phyloP scores from a whole-genome alignment of 2,797 vertebrate genomes.

The Sebastes vulpes region DNA sequence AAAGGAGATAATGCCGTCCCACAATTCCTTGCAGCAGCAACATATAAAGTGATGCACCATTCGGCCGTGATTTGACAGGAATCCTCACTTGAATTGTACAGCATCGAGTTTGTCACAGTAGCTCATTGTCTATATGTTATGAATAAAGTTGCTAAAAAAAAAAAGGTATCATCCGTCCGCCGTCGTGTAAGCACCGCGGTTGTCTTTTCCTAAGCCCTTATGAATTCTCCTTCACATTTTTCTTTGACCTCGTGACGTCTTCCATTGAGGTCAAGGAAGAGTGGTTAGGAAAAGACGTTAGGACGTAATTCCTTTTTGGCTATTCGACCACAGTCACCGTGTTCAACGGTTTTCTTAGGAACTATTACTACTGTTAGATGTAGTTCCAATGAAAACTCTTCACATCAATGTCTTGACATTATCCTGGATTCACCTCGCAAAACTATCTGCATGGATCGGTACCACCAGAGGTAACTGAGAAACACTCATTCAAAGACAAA shows the following conservation, averaged over 20 bases:
- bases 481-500: background rate
- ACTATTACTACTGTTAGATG: background rate
- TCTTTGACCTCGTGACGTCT: background rate
- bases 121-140: background rate
- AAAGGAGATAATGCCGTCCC: background rate
- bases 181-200: background rate
- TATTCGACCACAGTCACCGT: background rate
- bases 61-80: background rate
- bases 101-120: background rate
- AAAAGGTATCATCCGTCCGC: background rate
- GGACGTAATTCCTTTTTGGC: background rate
- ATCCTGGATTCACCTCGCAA: background rate
- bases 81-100: background rate
- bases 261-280: no score
- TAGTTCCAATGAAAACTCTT: background rate
- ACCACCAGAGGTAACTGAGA: background rate
- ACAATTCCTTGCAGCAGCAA: background rate
- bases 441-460: background rate
- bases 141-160: background rate
- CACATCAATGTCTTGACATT: background rate
- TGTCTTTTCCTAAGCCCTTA: background rate
- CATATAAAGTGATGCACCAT: background rate
- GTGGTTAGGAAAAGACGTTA: background rate
- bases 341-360: background rate
- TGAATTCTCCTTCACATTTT: background rate